Evolutionary conservation across 2,113 vertebrate species (phyloP).

Genomic region (Morone chrysops): DNA sequence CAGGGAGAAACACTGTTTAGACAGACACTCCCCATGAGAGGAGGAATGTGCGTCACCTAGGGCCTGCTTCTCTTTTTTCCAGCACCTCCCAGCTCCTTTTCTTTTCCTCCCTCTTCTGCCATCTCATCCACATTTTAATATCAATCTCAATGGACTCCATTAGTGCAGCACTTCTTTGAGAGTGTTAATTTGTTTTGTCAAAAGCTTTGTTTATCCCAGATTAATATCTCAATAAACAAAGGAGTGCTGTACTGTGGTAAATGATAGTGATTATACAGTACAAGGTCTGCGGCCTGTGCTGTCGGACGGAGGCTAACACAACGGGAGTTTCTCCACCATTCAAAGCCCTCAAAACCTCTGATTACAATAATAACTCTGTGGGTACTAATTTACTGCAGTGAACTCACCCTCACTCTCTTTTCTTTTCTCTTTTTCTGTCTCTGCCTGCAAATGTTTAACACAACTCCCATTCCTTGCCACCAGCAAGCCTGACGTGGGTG

Average conservation of each 20-base stretch:
- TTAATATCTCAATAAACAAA: slow-evolving; percentile 85
- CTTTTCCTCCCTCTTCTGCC: slow-evolving; percentile 4
- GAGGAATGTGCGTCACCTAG: slow-evolving; percentile 74
- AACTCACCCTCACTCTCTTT: slow-evolving; percentile 42
- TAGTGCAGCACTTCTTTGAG: slow-evolving; percentile 74
- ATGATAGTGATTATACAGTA: slow-evolving; percentile 85
- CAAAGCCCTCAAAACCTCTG: slow-evolving; percentile 79
- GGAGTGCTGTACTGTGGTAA: slow-evolving; percentile 75
- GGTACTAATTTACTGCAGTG: slow-evolving; percentile 77
- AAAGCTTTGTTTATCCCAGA: slow-evolving; percentile 85
- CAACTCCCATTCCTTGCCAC: slow-evolving; percentile 7
- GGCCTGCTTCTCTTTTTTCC: slow-evolving; percentile 55
- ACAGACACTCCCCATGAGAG: slow-evolving; percentile 66
- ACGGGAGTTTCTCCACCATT: slow-evolving; percentile 73
- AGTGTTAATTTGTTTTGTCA: slow-evolving; percentile 84
- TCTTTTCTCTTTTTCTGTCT: slow-evolving; percentile 38
- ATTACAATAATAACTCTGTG: slow-evolving; percentile 84
- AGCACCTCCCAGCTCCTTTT: slow-evolving; percentile 36
- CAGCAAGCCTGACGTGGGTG: slow-evolving; percentile 8
- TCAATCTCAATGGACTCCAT: slow-evolving; percentile 80
- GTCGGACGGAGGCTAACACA: slow-evolving; percentile 68
- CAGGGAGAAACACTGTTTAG: slow-evolving; percentile 72
- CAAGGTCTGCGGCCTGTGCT: slow-evolving; percentile 70
- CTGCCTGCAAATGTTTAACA: slow-evolving; percentile 32
- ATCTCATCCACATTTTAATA: slow-evolving; percentile 79